phyloP scores from a whole-genome alignment of 2,888 invertebrate genomes.

The Oxycera nigricornis region DNA sequence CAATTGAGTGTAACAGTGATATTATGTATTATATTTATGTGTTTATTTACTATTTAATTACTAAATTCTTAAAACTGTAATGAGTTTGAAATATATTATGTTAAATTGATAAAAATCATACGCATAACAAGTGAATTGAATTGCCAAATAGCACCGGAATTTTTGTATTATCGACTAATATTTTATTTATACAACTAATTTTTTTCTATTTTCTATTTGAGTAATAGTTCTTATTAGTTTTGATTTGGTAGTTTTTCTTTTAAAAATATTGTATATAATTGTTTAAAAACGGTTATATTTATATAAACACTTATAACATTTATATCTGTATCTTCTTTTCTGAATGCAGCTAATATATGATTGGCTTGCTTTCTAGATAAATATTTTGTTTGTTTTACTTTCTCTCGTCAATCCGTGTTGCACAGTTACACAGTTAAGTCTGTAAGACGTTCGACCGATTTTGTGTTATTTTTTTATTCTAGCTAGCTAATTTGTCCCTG shows the following conservation, averaged over 20 bases:
- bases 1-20: background rate
- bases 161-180: slow-evolving; percentile 24
- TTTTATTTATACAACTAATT: background rate
- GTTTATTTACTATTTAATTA: background rate
- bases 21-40: background rate
- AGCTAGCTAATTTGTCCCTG: slow-evolving; percentile 26
- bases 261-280: background rate
- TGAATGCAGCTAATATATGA: too few relatives aligned
- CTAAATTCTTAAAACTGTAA: slow-evolving; percentile 5
- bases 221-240: background rate
- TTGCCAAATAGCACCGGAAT: slow-evolving; percentile 45
- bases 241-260: background rate
- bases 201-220: background rate
- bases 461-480: background rate
- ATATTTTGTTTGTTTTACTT: too few relatives aligned
- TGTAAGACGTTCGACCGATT: too few relatives aligned
- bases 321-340: slow-evolving; percentile 10
- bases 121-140: slow-evolving; percentile 27
- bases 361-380: too few relatives aligned
- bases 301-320: slow-evolving; percentile 35
- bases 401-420: too few relatives aligned
- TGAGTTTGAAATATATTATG: too few relatives aligned
- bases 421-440: too few relatives aligned
- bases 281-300: background rate
- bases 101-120: slow-evolving; percentile 29